Evolutionary conservation across 2,113 vertebrate genomes (phyloP).

Genomic region (Syrmaticus mikado): DNA sequence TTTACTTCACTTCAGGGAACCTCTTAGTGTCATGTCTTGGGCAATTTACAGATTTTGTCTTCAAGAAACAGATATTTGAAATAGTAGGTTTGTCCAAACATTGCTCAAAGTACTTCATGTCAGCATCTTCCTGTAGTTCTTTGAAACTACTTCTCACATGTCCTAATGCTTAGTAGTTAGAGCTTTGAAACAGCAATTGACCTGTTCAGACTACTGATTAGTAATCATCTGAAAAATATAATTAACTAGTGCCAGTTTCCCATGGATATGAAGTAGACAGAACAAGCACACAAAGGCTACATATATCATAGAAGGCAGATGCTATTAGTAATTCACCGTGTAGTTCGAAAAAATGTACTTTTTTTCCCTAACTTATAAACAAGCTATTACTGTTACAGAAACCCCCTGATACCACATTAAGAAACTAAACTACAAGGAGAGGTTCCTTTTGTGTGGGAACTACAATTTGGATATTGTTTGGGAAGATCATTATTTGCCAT

Average conservation of each 20-base stretch:
- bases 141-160: constrained; percentile 32
- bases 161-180: background rate
- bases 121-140: constrained; percentile 19
- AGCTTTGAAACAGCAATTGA: background rate
- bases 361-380: background rate
- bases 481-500: background rate
- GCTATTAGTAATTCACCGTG: background rate
- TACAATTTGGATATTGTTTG: background rate
- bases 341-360: background rate
- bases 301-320: background rate
- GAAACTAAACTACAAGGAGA: background rate
- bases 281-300: constrained; percentile 9
- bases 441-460: background rate
- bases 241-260: constrained; percentile 51
- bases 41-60: constrained; percentile 43
- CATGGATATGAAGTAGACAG: constrained; percentile 29
- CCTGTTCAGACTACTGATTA: background rate
- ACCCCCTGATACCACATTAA: background rate
- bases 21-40: background rate
- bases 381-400: background rate
- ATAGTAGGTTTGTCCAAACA: background rate
- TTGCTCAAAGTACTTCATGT: constrained; percentile 11
- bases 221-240: constrained; percentile 17
- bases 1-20: background rate
- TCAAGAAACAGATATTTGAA: constrained; percentile 5